Evolutionary conservation across 2,113 vertebrate species (phyloP), one percentile per base, ranked within the genome.

Genomic region (Hymenochirus boettgeri): DNA sequence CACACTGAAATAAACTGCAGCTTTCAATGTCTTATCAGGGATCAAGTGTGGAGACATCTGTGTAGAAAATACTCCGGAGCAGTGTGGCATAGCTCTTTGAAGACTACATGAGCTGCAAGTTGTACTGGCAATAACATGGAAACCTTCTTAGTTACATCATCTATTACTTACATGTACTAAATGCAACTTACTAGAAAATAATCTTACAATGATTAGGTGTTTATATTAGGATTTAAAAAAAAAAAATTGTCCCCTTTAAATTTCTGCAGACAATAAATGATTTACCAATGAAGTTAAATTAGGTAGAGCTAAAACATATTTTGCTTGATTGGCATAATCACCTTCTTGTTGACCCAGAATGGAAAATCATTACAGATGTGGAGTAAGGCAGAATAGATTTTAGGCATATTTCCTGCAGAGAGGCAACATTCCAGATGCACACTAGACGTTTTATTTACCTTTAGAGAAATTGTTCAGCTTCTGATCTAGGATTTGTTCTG

Each of bases 211-310:
- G n/a, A n/a, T n/a, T n/a, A n/a, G n/a, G n/a, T n/a, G n/a, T n/a
- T n/a, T n/a, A n/a, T n/a, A n/a, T n/a, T n/a, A n/a, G n/a, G n/a
- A n/a, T n/a, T n/a, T n/a, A n/a, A n/a, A 35, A 35, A 12, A 35
- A 4, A 11, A 35, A 35, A 35, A 35, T 9, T 9, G 4, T 42
- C 5, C 12, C 42, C 31, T 52, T 60, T 22, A 24, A 26, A 53
- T 45, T 23, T 58, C 23, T 53, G 50, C 25, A 60, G 58, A 50
- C 35, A 50, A 47, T 17, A 18, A 52, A 60, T 60, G 46, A 60
- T 69, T 33, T 52, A 67, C 64, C 65, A 60, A 60, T 59, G 60
- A 69, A 69, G 60, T 53, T 60, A 60, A 57, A 60, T 69, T 60
- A 69, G 42, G 29, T 60, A 57, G 47, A 57, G 59, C 65, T 69